These are phyloP conservation scores for Xiphophorus couchianus DNA, from an alignment of 2,113 vertebrate species.

Conservation along the genomic window DNA sequence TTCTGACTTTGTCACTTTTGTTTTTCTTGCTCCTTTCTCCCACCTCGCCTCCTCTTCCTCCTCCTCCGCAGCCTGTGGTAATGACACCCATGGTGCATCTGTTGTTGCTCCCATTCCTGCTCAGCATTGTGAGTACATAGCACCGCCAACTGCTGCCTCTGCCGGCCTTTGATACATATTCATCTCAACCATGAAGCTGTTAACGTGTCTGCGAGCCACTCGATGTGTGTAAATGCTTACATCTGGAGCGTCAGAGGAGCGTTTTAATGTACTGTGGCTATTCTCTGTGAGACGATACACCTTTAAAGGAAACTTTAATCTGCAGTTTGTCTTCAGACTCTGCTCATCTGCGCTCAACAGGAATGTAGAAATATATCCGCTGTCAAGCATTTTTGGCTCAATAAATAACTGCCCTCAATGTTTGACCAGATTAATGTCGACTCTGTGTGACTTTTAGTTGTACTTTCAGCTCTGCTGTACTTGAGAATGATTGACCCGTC, in stretches of 20 bases:
- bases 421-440: constrained; percentile 2
- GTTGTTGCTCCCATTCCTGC: constrained; percentile 70
- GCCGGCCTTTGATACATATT: constrained; percentile 42
- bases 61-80: constrained; percentile 54
- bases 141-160: constrained; percentile 33
- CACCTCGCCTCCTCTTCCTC: constrained; percentile 19
- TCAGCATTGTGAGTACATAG: constrained; percentile 75
- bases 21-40: constrained; percentile 17
- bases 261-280: background rate
- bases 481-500: constrained; percentile 32
- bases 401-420: constrained; percentile 69
- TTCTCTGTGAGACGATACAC: background rate
- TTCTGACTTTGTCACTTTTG: background rate
- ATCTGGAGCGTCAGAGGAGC: background rate
- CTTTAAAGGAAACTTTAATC: background rate
- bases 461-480: background rate
- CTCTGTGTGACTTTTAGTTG: constrained; percentile 11
- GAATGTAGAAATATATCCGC: constrained; percentile 5
- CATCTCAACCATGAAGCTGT: constrained; percentile 32
- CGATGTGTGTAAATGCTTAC: background rate
- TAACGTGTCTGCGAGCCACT: constrained; percentile 6
- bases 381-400: constrained; percentile 53
- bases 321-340: constrained; percentile 43
- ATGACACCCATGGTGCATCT: constrained; percentile 73
- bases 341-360: constrained; percentile 36